Conservation (phyloP, 1,140 invertebrate genomes). For the Zophobas atratus region DNA sequence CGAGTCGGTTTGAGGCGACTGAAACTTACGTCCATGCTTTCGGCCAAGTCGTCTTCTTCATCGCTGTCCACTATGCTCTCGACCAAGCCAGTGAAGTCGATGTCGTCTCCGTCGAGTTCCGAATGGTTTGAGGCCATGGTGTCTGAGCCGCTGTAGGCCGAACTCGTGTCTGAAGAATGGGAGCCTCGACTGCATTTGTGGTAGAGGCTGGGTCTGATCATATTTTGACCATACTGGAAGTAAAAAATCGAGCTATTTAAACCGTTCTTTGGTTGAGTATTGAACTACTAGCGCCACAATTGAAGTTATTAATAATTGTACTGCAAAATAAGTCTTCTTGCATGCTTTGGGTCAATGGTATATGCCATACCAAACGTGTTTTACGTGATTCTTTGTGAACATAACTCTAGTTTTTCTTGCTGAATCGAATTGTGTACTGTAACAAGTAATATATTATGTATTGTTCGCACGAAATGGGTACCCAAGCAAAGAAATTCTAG, state of each 20-base stretch:
- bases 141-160: slow-evolving; percentile 95
- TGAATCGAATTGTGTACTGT: too few relatives aligned
- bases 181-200: slow-evolving; percentile 86
- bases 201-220: slow-evolving; percentile 61
- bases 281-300: too few relatives aligned
- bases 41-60: slow-evolving; percentile 93
- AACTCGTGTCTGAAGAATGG: slow-evolving; percentile 94
- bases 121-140: slow-evolving; percentile 95
- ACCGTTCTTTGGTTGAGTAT: too few relatives aligned
- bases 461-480: too few relatives aligned
- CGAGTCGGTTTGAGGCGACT: background rate
- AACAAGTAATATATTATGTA: too few relatives aligned
- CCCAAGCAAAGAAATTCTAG: too few relatives aligned
- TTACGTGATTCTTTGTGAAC: too few relatives aligned
- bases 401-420: too few relatives aligned
- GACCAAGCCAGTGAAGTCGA: slow-evolving; percentile 92
- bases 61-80: slow-evolving; percentile 97
- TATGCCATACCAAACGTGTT: too few relatives aligned
- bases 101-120: slow-evolving; percentile 89
- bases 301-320: too few relatives aligned
- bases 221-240: slow-evolving; percentile 61
- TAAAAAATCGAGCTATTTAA: background rate
- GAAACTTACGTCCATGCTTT: slow-evolving; percentile 87
- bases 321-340: too few relatives aligned
- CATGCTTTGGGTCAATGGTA: too few relatives aligned